Evolutionary conservation across 2,113 vertebrate species (phyloP).

Genomic region (Stegastes partitus): DNA sequence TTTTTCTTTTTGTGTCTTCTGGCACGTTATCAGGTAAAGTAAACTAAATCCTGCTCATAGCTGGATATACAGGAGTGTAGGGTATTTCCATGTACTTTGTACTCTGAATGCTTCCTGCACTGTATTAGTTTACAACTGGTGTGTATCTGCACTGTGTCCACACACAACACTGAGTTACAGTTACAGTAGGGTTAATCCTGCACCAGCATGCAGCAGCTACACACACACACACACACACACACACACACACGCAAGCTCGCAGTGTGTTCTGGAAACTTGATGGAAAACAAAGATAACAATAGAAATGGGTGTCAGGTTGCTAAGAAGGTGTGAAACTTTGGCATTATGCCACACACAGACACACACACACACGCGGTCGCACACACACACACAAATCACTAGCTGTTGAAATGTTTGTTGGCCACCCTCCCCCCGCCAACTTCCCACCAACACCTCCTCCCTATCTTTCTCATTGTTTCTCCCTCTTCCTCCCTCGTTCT

Average conservation of each 20-base stretch:
- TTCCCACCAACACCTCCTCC: not conserved
- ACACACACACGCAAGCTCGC: constrained; percentile 5
- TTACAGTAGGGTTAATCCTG: constrained; percentile 17
- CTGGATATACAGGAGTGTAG: not conserved
- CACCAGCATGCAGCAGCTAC: not conserved
- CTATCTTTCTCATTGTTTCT: not conserved
- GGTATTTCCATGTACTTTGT: constrained; percentile 1
- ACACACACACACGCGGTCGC: constrained; percentile 1
- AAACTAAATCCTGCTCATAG: not conserved
- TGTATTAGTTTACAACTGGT: constrained; percentile 10
- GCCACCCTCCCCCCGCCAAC: not conserved
- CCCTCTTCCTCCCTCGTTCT: not conserved
- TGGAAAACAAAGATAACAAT: constrained; percentile 53
- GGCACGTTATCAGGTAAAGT: not conserved
- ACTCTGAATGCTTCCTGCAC: not conserved
- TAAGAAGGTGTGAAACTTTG: constrained; percentile 26
- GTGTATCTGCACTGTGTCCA: not conserved
- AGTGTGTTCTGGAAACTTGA: constrained; percentile 20
- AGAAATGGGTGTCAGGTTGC: constrained; percentile 41
- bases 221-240: not conserved
- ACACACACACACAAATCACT: not conserved
- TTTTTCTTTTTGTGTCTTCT: not conserved
- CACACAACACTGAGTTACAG: constrained; percentile 1
- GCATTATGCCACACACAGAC: constrained; percentile 16
- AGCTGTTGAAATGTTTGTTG: constrained; percentile 17